Evolutionary conservation across 1,140 invertebrate species (phyloP).

Genomic region (Caenorhabditis remanei): DNA sequence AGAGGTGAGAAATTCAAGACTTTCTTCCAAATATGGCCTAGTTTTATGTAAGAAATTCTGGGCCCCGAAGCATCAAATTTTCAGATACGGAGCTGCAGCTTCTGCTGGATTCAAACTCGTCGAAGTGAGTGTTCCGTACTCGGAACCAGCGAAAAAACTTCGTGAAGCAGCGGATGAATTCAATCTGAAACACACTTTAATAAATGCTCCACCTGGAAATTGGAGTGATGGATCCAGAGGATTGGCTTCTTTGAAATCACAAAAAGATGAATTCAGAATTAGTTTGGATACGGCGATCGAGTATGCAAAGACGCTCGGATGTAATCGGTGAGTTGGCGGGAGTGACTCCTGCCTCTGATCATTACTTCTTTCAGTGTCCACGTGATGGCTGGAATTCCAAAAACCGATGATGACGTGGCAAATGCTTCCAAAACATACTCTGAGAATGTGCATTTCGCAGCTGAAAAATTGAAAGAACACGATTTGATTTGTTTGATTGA

Average conservation of each 20-base stretch:
- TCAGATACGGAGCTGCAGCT: constrained; percentile 48
- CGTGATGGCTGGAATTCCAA: constrained; percentile 58
- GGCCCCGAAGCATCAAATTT: background rate
- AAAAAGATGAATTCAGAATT: constrained; percentile 31
- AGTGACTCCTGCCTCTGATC: background rate
- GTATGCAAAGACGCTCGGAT: constrained; percentile 50
- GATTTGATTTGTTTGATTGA: constrained; percentile 50
- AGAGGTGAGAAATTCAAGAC: background rate
- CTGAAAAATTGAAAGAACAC: constrained; percentile 24
- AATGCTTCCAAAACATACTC: constrained; percentile 8
- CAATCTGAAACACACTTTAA: constrained; percentile 47
- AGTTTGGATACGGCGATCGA: constrained; percentile 47
- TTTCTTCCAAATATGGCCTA: too few species aligned
- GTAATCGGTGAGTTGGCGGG: background rate
- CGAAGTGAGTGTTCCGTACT: constrained; percentile 49
- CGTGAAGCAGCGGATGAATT: constrained; percentile 32
- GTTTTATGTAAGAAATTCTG: too few species aligned
- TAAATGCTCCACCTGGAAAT: constrained; percentile 60
- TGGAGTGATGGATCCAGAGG: constrained; percentile 51
- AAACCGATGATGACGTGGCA: background rate
- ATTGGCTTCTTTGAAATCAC: constrained; percentile 52
- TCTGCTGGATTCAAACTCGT: constrained; percentile 57
- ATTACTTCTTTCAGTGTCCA: constrained; percentile 40
- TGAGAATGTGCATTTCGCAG: constrained; percentile 47
- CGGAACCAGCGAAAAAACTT: constrained; percentile 53